These are phyloP conservation scores for Gasterosteus aculeatus DNA, from an alignment of 2,113 vertebrate genomes.

Conservation along the genomic window DNA sequence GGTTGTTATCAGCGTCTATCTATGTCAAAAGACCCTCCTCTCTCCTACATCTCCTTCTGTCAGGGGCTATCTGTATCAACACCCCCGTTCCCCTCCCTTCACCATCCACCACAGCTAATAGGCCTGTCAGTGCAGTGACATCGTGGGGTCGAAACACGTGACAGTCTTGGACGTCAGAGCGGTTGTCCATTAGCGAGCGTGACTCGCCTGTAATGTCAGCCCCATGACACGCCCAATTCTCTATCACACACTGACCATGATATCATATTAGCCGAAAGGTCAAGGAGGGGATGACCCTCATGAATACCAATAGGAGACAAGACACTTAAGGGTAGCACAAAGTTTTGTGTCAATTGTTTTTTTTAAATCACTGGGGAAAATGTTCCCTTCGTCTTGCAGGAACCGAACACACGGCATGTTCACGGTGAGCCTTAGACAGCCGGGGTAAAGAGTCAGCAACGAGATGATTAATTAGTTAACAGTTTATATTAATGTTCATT, in stretches of 20 bases:
- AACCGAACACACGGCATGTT: conserved; percentile 45
- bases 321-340: background rate
- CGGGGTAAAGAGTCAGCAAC: conserved; percentile 52
- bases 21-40: conserved; percentile 40
- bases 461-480: conserved; percentile 81
- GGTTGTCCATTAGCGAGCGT: conserved; percentile 58
- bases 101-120: conserved; percentile 55
- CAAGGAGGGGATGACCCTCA: conserved; percentile 41
- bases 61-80: conserved; percentile 69
- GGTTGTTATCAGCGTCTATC: conserved; percentile 49
- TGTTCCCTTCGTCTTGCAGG: conserved; percentile 9
- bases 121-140: conserved; percentile 69
- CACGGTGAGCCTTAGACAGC: conserved; percentile 48
- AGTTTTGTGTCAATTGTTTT: conserved; percentile 3
- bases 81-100: conserved; percentile 2
- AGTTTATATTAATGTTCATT: conserved; percentile 83
- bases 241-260: conserved; percentile 64
- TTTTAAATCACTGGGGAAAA: conserved; percentile 14
- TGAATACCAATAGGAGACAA: conserved; percentile 37
- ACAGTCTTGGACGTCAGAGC: conserved; percentile 55
- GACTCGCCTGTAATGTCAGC: conserved; percentile 63
- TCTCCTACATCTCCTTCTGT: conserved; percentile 53
- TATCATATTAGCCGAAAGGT: conserved; percentile 65
- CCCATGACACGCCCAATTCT: conserved; percentile 66
- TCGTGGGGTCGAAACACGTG: conserved; percentile 54